Conservation (phyloP, 2,888 invertebrate species). For the Dolichopus griseipennis region DNA sequence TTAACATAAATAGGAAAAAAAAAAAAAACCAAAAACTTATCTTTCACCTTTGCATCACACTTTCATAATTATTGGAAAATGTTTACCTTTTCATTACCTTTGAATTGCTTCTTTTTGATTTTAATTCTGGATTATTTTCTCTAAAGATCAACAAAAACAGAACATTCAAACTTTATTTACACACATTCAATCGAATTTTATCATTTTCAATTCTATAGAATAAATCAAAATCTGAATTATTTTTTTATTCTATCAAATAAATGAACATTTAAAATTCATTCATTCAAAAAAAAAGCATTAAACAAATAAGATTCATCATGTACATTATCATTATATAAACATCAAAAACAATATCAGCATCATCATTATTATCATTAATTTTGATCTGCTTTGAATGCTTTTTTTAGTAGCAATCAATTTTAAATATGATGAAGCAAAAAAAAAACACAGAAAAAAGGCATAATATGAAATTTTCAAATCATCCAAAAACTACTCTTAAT, state of each 20-base stretch:
- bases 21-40: neutral
- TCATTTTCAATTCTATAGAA: neutral
- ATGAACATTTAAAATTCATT: slow-evolving; percentile 1
- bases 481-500: no score
- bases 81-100: neutral
- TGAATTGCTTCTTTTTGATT: neutral
- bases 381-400: neutral
- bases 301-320: neutral
- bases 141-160: neutral
- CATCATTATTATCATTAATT: neutral
- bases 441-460: no score
- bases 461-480: no score
- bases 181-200: neutral
- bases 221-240: no score
- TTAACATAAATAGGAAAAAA: no score
- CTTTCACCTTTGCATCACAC: neutral
- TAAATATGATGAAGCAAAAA: neutral
- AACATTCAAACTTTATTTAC: neutral
- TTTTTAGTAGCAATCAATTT: neutral
- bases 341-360: neutral
- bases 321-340: neutral
- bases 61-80: neutral
- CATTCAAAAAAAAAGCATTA: neutral
- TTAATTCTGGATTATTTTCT: neutral
- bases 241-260: neutral